Evolutionary conservation across 2,797 vertebrate species (phyloP).

Genomic region (Nothura maculosa): DNA sequence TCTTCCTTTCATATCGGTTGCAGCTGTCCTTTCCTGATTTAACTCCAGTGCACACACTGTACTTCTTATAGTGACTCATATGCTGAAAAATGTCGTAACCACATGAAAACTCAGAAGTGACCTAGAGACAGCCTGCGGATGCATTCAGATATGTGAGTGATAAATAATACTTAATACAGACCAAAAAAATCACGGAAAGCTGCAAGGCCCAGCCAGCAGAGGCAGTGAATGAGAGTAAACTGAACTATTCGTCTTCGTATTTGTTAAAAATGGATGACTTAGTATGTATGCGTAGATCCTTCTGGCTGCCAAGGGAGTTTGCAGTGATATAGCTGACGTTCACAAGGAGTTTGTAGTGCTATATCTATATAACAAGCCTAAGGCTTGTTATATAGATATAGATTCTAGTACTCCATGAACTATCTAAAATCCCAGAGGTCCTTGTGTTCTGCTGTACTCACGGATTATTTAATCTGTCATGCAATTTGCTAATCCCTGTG

Average conservation of each 20-base stretch:
- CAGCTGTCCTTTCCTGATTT: constrained; percentile 46
- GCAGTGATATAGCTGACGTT: not conserved
- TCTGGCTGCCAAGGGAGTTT: not conserved
- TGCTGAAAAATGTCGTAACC: constrained; percentile 24
- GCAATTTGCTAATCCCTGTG: not conserved
- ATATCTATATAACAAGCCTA: not conserved
- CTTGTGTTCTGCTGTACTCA: not conserved
- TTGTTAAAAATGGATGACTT: not conserved
- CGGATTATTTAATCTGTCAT: not conserved
- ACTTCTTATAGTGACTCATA: constrained; percentile 37
- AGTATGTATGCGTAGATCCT: fast-evolving
- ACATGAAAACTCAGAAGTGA: constrained; percentile 28
- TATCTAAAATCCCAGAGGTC: not conserved
- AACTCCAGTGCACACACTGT: constrained; percentile 20
- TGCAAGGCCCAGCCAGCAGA: not conserved
- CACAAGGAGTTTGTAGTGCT: not conserved
- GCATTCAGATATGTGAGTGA: not conserved
- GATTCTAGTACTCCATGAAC: not conserved
- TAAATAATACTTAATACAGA: constrained; percentile 2
- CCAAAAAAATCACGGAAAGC: not conserved
- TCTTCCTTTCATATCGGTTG: constrained; percentile 12
- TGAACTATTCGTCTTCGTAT: not conserved
- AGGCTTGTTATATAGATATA: not conserved
- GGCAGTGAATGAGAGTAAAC: not conserved
- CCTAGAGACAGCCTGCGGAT: constrained; percentile 17